These are phyloP conservation scores for Drosophila pallidifrons DNA, from an alignment of 1,140 invertebrate species.

Conservation along the genomic window DNA sequence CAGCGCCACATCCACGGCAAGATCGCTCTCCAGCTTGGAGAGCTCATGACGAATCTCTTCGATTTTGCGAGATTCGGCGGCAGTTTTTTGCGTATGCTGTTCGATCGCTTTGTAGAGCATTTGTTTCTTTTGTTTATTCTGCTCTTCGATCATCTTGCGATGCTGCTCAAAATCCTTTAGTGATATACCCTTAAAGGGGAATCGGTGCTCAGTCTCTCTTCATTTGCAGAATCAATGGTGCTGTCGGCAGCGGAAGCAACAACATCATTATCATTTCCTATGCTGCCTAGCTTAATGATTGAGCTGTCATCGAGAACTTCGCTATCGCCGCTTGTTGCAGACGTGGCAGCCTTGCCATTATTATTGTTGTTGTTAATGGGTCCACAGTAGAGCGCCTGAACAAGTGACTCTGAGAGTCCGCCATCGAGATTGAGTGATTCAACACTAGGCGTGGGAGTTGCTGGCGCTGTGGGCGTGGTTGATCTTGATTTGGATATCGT, in stretches of 20 bases:
- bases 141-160: constrained; percentile 91
- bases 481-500: constrained; percentile 52
- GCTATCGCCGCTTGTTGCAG: constrained; percentile 40
- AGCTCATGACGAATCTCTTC: constrained; percentile 90
- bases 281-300: constrained; percentile 63
- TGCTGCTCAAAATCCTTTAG: constrained; percentile 89
- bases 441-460: constrained; percentile 47
- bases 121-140: constrained; percentile 90
- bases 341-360: constrained; percentile 61
- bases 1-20: constrained; percentile 90
- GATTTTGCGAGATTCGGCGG: constrained; percentile 89
- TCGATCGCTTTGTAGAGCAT: constrained; percentile 90
- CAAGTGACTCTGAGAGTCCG: constrained; percentile 71
- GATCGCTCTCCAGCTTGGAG: constrained; percentile 89
- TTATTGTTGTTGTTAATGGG: constrained; percentile 21
- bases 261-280: constrained; percentile 61
- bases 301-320: constrained; percentile 62
- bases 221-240: constrained; percentile 35
- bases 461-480: constrained; percentile 39
- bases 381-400: constrained; percentile 72
- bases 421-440: constrained; percentile 65
- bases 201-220: constrained; percentile 60
- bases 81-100: constrained; percentile 90
- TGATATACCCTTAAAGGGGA: constrained; percentile 82
- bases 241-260: constrained; percentile 51